Evolutionary conservation across 2,113 vertebrate species (phyloP).

Genomic region (Hylia prasina): DNA sequence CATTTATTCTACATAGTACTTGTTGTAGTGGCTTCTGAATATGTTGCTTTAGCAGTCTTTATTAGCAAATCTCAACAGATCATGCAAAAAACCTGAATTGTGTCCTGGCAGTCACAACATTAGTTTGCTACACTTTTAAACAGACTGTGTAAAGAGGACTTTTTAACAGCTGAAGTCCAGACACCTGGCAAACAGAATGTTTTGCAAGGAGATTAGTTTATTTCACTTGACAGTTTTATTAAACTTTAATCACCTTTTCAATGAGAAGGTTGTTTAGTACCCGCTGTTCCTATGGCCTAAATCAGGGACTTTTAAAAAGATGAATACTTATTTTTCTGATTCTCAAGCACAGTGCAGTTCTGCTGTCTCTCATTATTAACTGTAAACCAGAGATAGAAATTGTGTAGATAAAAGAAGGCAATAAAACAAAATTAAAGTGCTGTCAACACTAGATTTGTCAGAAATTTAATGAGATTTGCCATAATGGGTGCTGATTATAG

Average conservation of each 20-base stretch:
- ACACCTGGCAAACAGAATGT: conserved; percentile 39
- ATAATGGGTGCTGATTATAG: conserved; percentile 18
- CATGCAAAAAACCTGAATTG: not conserved
- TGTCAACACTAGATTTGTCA: conserved; percentile 35
- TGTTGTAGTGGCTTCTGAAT: not conserved
- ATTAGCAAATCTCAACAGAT: not conserved
- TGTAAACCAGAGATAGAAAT: not conserved
- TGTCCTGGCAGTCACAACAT: conserved; percentile 1
- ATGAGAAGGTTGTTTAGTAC: not conserved
- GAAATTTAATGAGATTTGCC: conserved; percentile 25
- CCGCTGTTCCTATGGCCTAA: not conserved
- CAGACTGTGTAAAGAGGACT: conserved; percentile 32
- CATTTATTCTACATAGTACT: not conserved
- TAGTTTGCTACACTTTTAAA: not conserved
- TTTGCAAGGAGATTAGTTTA: conserved; percentile 39
- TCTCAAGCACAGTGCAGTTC: not conserved
- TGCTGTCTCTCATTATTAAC: conserved; percentile 34
- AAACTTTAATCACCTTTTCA: conserved; percentile 56
- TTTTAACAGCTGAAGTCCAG: conserved; percentile 29
- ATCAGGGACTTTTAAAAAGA: not conserved
- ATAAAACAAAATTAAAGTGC: conserved; percentile 55
- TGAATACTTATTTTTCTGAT: conserved; percentile 20
- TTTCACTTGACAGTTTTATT: conserved; percentile 55
- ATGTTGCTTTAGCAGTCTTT: not conserved
- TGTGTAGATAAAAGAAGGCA: conserved; percentile 27